These are phyloP conservation scores for Nymphalis io DNA, from an alignment of 1,140 invertebrate species.

Conservation along the genomic window DNA sequence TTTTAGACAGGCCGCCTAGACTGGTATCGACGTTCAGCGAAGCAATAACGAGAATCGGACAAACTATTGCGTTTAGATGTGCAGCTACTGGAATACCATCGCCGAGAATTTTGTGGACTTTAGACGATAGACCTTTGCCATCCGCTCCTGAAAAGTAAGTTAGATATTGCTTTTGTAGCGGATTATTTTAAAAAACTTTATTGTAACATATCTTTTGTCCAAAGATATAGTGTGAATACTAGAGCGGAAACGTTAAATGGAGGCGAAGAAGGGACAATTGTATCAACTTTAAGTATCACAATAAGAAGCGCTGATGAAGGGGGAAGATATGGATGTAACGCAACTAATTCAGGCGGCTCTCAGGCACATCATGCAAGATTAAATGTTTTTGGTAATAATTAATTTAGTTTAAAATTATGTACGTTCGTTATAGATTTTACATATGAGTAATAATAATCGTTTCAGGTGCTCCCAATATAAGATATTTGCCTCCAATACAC, in stretches of 20 bases:
- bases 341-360: slow-evolving; percentile 69
- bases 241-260: slow-evolving; percentile 66
- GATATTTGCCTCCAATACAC: slow-evolving; percentile 89
- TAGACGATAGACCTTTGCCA: slow-evolving; percentile 69
- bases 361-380: slow-evolving; percentile 70
- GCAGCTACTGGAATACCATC: slow-evolving; percentile 68
- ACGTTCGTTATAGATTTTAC: too few relatives aligned
- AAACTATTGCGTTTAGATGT: slow-evolving; percentile 68
- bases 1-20: slow-evolving; percentile 73
- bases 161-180: background rate
- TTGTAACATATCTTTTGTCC: background rate
- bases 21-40: slow-evolving; percentile 73
- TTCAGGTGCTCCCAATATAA: slow-evolving; percentile 89
- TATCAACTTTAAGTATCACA: slow-evolving; percentile 71
- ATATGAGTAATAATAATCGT: slow-evolving; percentile 13
- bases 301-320: slow-evolving; percentile 72
- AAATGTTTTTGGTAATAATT: slow-evolving; percentile 67
- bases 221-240: slow-evolving; percentile 72
- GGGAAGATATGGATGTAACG: slow-evolving; percentile 72
- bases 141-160: slow-evolving; percentile 70
- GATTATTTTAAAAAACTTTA: background rate
- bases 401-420: too few relatives aligned
- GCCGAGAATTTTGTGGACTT: slow-evolving; percentile 69
- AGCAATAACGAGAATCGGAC: slow-evolving; percentile 68
- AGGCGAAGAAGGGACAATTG: slow-evolving; percentile 69